Percentiles rank a stretch among this genome's conserved stretches.
phyloP scores from a whole-genome alignment of 2,113 vertebrate species.

The Myotis brandtii region DNA sequence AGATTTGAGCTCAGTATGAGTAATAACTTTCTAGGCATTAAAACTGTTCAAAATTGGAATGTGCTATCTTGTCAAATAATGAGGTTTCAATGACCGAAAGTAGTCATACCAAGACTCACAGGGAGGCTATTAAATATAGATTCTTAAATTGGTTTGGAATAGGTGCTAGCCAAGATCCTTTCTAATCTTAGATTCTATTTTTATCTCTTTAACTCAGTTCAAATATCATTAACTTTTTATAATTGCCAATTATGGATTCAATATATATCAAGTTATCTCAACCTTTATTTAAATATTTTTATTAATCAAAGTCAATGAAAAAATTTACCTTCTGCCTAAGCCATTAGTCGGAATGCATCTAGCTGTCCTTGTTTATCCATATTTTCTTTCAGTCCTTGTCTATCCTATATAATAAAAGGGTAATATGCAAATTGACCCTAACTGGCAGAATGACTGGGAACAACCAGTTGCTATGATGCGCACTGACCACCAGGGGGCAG shows the following conservation, averaged over 20 bases:
- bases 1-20: slow-evolving; percentile 31
- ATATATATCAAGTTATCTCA: slow-evolving; percentile 4
- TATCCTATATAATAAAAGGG: not conserved
- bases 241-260: slow-evolving; percentile 47
- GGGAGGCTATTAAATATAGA: not conserved
- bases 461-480: too few relatives aligned
- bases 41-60: slow-evolving; percentile 16
- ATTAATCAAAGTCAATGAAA: slow-evolving; percentile 20
- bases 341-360: not conserved
- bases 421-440: too few relatives aligned
- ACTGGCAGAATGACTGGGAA: too few relatives aligned
- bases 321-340: not conserved
- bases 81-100: not conserved
- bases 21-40: slow-evolving; percentile 24
- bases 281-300: slow-evolving; percentile 18
- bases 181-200: slow-evolving; percentile 21
- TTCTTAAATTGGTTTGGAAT: not conserved
- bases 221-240: slow-evolving; percentile 52
- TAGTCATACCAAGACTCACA: slow-evolving; percentile 15
- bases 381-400: not conserved
- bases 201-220: slow-evolving; percentile 16
- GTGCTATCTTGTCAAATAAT: slow-evolving; percentile 1
- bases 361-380: not conserved
- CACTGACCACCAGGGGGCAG: too few relatives aligned
- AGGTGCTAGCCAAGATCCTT: slow-evolving; percentile 7